A percentile compares a stretch with the other conserved stretches of the same genome.
Evolutionary conservation across 2,113 vertebrate genomes (phyloP).

Genomic region (Sterrhoptilus dennistouni): DNA sequence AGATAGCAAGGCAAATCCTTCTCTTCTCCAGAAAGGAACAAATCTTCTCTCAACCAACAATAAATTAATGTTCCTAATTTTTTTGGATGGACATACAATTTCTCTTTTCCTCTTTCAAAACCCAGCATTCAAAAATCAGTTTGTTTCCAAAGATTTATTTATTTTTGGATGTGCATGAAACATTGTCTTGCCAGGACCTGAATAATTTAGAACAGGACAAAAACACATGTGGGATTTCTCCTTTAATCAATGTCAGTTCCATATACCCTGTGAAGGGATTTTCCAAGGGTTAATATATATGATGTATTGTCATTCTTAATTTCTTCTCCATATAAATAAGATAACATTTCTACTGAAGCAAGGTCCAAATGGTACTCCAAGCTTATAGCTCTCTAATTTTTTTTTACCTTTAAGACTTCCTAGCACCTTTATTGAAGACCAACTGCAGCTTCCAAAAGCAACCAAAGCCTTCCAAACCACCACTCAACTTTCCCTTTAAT

Average conservation of each 20-base stretch:
- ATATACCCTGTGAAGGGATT: neutral
- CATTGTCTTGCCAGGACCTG: neutral
- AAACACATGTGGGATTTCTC: slow-evolving; percentile 42
- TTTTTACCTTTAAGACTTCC: neutral
- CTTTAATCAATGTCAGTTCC: slow-evolving; percentile 55
- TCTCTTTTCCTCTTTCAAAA: slow-evolving; percentile 26
- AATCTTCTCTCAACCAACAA: neutral
- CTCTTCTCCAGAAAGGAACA: slow-evolving; percentile 44
- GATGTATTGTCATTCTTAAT: slow-evolving; percentile 34
- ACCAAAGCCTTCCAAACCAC: neutral
- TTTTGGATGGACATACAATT: neutral
- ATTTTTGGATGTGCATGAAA: neutral
- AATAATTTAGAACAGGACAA: slow-evolving; percentile 53
- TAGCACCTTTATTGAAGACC: neutral
- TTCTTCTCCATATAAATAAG: slow-evolving; percentile 7
- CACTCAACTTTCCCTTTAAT: neutral
- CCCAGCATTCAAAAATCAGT: neutral
- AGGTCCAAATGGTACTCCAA: neutral
- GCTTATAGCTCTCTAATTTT: neutral
- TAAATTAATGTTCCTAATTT: slow-evolving; percentile 49
- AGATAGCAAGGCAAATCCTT: slow-evolving; percentile 37
- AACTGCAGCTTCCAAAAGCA: neutral
- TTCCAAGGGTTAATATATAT: slow-evolving; percentile 30
- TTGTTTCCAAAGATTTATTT: slow-evolving; percentile 43
- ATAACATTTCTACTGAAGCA: neutral